Conservation (phyloP, 2,888 invertebrate genomes). For the Mactromeris polynyma region DNA sequence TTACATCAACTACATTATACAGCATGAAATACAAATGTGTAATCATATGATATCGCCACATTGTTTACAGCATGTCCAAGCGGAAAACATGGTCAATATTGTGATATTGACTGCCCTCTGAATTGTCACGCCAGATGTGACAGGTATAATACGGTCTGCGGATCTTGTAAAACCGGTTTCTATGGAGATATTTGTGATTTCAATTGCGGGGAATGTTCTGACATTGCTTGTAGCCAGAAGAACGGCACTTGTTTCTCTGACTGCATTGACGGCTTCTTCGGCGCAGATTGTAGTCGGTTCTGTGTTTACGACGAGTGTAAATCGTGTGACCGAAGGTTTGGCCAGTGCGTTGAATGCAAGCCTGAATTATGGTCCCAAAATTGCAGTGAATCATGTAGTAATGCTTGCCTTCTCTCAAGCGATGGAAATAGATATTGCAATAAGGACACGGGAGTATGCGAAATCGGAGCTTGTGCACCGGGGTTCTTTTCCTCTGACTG, state of each 20-base stretch:
- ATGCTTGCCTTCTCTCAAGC: constrained; percentile 31
- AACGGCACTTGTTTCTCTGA: constrained; percentile 38
- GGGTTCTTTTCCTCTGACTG: constrained; percentile 43
- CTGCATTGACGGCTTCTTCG: constrained; percentile 42
- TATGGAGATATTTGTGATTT: constrained; percentile 32
- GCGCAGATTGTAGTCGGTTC: constrained; percentile 3
- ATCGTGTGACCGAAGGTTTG: constrained; percentile 20
- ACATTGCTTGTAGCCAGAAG: constrained; percentile 24
- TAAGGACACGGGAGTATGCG: constrained; percentile 41
- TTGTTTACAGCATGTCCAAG: constrained; percentile 41
- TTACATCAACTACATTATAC: no score
- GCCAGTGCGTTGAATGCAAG: constrained; percentile 36
- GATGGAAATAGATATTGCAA: constrained; percentile 38
- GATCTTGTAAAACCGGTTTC: constrained; percentile 18
- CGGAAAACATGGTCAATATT: constrained; percentile 45
- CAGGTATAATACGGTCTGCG: constrained; percentile 24
- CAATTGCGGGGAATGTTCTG: constrained; percentile 38
- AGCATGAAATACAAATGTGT: no score
- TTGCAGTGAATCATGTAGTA: constrained; percentile 35
- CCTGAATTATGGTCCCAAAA: constrained; percentile 27
- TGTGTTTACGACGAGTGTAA: constrained; percentile 25
- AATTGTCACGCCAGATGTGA: constrained; percentile 45
- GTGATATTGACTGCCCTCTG: constrained; percentile 34
- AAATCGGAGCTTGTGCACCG: constrained; percentile 26
- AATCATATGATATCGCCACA: background rate